Base-by-base conservation (phyloP, 1,140 invertebrate genomes). In the Adelges cooleyi region DNA sequence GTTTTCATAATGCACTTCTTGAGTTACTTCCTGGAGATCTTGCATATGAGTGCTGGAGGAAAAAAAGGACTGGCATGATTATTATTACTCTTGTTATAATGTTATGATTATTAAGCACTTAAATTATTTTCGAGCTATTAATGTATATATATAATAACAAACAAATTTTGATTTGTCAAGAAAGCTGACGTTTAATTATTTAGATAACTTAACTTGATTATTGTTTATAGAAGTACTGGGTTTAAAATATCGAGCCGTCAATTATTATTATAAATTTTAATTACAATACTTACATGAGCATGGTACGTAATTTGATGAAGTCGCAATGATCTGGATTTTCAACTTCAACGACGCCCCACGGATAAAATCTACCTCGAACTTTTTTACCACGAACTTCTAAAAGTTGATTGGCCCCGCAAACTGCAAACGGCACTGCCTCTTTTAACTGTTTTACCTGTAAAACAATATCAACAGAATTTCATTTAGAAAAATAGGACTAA, bases 281-380 rank as follows among this genome's bases (percentile, higher is more conserved):
- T 29, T 44, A 33, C 29, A 25, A 50, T 15, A 68, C 79, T 79
- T 71, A 87, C 84, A 98, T 97, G 9, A 99, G 80, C 92, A 99
- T 98, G 27, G 95, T 96, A 68, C 95, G 79, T 50, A 99, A 81
- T 74, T 98, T 96, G 68, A 97, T 90, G 75, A 99, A 99, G 80
- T 99, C 96, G 78, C 95, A 97, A 76, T 99, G 95, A 62, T 95
- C 92, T 1, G 95, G 87, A 80, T 99, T 98, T 76, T 99, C 96
- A n/a, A 99, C 94, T 81, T 99, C 95, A 1, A 99, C 94, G 23
- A 95, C 89, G 42, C 96, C 96, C 95, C 95, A 99, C 0, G 95
- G 94, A 80, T 98, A 99, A 20, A 95, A 80, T 36, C 95, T 82
- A 13, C 93, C 95, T 56, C 94, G 80, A 52, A 95, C 90, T 76